These are phyloP conservation scores for Nemotelus nigrinus DNA, from an alignment of 2,888 invertebrate species.

Conservation along the genomic window DNA sequence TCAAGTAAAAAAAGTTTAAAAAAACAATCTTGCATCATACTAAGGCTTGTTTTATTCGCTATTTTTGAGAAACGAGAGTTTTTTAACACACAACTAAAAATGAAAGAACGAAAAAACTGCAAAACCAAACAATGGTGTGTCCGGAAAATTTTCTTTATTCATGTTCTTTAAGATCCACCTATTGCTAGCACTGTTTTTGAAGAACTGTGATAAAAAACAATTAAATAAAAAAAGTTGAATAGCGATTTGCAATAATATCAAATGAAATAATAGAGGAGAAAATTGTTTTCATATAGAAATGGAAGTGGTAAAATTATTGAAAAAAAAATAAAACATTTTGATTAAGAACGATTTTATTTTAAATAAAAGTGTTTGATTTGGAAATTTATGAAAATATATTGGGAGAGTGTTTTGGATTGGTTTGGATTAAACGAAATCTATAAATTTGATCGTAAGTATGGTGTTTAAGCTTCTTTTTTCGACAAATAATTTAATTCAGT, in stretches of 20 bases:
- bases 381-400: too few species aligned
- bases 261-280: slow-evolving; percentile 10
- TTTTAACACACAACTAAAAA: too few species aligned
- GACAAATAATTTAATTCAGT: too few species aligned
- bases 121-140: neutral
- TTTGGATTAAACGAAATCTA: too few species aligned
- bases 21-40: slow-evolving; percentile 19
- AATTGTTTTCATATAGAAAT: slow-evolving; percentile 31
- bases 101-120: neutral
- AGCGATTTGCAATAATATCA: slow-evolving; percentile 38
- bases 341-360: slow-evolving; percentile 25
- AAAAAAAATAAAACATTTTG: slow-evolving; percentile 35
- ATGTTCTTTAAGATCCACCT: slow-evolving; percentile 37
- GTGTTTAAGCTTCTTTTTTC: too few species aligned
- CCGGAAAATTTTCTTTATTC: slow-evolving; percentile 19
- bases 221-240: slow-evolving; percentile 26
- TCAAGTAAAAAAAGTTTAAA: neutral
- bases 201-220: slow-evolving; percentile 42
- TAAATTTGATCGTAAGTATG: too few species aligned
- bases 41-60: slow-evolving; percentile 21
- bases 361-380: neutral
- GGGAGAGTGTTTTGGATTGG: too few species aligned
- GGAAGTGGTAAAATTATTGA: neutral
- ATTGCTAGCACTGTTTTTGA: slow-evolving; percentile 45
- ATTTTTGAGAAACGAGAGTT: neutral